Evolutionary conservation across 2,888 invertebrate genomes (phyloP), one percentile per base, ranked within the genome.

Genomic region (Smittia sp.): DNA sequence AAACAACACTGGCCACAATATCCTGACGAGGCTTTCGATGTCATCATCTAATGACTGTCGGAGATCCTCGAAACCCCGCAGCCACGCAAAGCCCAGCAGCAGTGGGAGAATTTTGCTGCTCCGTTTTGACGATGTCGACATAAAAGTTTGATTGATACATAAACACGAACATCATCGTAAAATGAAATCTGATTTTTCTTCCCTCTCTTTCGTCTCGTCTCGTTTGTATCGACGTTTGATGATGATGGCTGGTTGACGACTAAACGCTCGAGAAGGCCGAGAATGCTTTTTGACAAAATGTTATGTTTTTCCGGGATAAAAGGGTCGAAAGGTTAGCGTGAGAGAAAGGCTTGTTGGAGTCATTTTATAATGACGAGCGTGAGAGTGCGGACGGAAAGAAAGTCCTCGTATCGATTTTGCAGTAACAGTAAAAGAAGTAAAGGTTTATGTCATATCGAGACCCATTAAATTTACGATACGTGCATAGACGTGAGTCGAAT

Each of bases 81-180:
- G 9, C 9, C 32, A 6, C 32, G n/a, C 32, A 32, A 32, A 32
- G 32, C 32, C 32, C 4, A 46, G 46, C 2, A 11, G 15, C 39
- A 7, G n/a, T 6, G 11, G 15, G 22, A 4, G 18, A 58, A 4
- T 22, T 20, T 58, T 58, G 6, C n/a, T 46, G 6, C 58, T 58
- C 22, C 11, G 18, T 22, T 46, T 46, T 46, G 62, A 62, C n/a
- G 65, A 27, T 65, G 25, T 13, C 32, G 27, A 52, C 24, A 65
- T 65, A 73, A 65, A 73, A 73, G 73, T 73, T 73, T 73, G 73
- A 73, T 73, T 73, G 73, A 73, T 73, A 73, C 73, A 73, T 73
- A 65, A 65, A 65, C 65, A 65, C 46, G 73, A 73, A 39, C 65
- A 73, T 73, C 73, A 73, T 65, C 73, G 63, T 73, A 73, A 73